phyloP scores from a whole-genome alignment of 2,113 vertebrate species.

The Mungos mungo region DNA sequence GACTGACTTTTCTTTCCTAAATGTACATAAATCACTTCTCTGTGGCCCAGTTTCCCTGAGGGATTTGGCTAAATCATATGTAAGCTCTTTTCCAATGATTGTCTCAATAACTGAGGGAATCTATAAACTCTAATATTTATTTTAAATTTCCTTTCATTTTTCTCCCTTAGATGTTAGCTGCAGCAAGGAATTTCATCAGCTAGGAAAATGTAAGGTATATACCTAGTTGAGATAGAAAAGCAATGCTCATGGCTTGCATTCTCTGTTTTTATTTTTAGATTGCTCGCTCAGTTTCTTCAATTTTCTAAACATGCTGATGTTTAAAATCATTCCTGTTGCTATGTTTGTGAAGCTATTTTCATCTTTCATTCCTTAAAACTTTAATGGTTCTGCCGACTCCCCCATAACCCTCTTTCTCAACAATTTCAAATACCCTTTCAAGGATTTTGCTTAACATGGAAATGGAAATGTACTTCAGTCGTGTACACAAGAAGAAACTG shows the following conservation, averaged over 20 bases:
- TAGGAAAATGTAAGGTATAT: neutral
- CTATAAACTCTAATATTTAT: neutral
- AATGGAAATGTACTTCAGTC: neutral
- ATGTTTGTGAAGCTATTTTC: neutral
- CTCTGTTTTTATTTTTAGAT: neutral
- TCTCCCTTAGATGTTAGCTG: neutral
- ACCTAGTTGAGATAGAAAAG: neutral
- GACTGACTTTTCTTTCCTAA: neutral
- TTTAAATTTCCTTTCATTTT: neutral
- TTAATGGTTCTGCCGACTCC: neutral
- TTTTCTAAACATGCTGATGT: neutral
- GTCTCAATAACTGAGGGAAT: neutral
- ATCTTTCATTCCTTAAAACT: neutral
- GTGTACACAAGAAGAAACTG: neutral
- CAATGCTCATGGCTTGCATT: neutral
- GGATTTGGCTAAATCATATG: conserved; percentile 10
- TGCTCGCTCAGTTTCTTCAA: neutral
- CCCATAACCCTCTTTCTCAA: neutral
- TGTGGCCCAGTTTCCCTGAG: neutral
- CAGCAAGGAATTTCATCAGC: neutral
- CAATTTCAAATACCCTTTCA: neutral
- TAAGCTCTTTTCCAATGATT: neutral
- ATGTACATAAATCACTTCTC: neutral
- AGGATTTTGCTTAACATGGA: neutral
- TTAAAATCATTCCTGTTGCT: conserved; percentile 19